Conservation (phyloP, 2,888 invertebrate genomes). For the Diabrotica balteata region DNA sequence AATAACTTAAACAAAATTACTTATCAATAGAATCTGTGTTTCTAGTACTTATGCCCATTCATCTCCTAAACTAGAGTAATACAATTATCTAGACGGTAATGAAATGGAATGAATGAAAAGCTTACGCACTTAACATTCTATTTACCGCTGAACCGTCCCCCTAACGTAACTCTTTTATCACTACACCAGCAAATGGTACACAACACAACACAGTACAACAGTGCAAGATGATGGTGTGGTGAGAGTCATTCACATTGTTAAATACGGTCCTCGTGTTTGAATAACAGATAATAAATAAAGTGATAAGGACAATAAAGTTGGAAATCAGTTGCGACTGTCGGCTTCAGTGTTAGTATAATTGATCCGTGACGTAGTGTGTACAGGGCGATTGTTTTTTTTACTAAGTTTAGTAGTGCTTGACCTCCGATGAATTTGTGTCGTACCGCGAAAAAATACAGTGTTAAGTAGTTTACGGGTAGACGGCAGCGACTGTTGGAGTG, state of each 20-base stretch:
- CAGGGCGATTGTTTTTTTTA: not conserved
- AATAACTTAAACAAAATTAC: too few relatives aligned
- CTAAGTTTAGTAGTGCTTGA: conserved; percentile 4
- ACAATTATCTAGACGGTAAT: too few relatives aligned
- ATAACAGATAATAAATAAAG: conserved; percentile 40
- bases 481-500: conserved; percentile 1
- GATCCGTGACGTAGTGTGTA: conserved; percentile 5
- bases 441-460: conserved; percentile 7
- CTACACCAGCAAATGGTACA: not conserved
- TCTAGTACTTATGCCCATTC: too few relatives aligned
- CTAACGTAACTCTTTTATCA: conserved; percentile 13
- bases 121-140: conserved; percentile 5
- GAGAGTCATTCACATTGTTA: conserved; percentile 36
- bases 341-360: not conserved
- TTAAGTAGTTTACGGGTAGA: conserved; percentile 6
- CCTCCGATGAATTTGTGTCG: conserved; percentile 14
- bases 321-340: conserved; percentile 1
- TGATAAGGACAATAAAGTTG: conserved; percentile 12
- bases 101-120: not conserved
- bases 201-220: conserved; percentile 7
- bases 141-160: conserved; percentile 8
- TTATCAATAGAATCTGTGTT: too few relatives aligned
- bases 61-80: too few relatives aligned
- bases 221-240: conserved; percentile 1
- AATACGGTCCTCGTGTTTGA: conserved; percentile 35